These are phyloP conservation scores for Gasterosteus aculeatus DNA, from an alignment of 2,113 vertebrate genomes.

Conservation along the genomic window DNA sequence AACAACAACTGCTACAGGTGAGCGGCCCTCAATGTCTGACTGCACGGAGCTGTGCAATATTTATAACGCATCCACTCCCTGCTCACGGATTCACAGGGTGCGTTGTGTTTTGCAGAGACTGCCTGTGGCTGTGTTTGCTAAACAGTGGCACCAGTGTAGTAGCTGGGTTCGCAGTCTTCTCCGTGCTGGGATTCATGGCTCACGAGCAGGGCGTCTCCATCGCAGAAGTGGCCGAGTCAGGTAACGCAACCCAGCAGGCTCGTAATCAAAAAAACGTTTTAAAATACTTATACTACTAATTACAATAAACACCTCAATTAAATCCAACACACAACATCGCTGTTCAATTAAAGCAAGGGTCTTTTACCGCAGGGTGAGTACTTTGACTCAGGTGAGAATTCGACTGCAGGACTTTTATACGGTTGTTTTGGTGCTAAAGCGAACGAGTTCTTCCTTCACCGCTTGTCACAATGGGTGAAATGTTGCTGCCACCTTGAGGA, in stretches of 20 bases:
- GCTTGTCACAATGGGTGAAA: background rate
- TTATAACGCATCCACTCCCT: background rate
- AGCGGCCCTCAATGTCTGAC: background rate
- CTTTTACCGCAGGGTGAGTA: background rate
- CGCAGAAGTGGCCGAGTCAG: conserved; percentile 80
- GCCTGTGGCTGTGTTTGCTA: conserved; percentile 77
- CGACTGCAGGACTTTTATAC: background rate
- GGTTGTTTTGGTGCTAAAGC: too few relatives aligned
- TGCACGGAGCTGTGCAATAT: background rate
- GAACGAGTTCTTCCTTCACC: background rate
- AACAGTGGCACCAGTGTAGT: conserved; percentile 81
- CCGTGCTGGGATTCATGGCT: conserved; percentile 84
- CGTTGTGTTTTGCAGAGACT: conserved; percentile 68
- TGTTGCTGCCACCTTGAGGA: conserved; percentile 35
- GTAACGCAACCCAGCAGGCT: conserved; percentile 49
- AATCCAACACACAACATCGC: too few relatives aligned
- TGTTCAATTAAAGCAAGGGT: too few relatives aligned
- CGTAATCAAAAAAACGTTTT: too few relatives aligned
- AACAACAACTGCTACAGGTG: conserved; percentile 83
- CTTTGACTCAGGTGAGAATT: background rate
- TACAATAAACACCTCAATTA: too few relatives aligned
- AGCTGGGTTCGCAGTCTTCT: conserved; percentile 83
- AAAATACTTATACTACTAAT: too few relatives aligned
- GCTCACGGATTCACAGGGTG: background rate
- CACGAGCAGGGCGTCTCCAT: conserved; percentile 76